These are phyloP conservation scores for Miichthys miiuy DNA, from an alignment of 2,797 vertebrate species.

Conservation along the genomic window DNA sequence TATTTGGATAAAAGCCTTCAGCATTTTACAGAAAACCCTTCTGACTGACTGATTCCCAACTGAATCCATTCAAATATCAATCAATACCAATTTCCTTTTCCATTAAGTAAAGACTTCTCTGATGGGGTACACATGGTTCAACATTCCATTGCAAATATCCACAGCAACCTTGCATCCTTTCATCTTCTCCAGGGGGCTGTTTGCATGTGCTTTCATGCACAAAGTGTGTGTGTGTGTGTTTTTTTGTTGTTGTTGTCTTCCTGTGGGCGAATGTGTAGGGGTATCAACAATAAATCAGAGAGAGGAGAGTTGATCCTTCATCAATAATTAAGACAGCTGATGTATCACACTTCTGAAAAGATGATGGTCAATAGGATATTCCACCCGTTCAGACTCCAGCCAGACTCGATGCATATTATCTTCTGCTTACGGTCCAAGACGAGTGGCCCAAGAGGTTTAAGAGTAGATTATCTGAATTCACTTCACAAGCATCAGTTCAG, in stretches of 20 bases:
- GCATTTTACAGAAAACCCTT: conserved; percentile 23
- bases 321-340: conserved; percentile 41
- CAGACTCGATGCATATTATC: conserved; percentile 21
- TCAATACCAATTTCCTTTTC: conserved; percentile 45
- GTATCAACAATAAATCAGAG: conserved; percentile 7
- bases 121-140: background rate
- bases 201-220: background rate
- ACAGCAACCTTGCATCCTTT: background rate
- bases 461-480: conserved; percentile 41
- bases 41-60: conserved; percentile 36
- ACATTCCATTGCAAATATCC: conserved; percentile 11
- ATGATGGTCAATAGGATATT: conserved; percentile 36
- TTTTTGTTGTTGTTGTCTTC: background rate
- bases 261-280: background rate
- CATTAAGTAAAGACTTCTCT: conserved; percentile 38
- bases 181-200: conserved; percentile 3
- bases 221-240: background rate
- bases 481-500: conserved; percentile 8
- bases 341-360: conserved; percentile 2
- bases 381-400: conserved; percentile 21
- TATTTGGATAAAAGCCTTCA: conserved; percentile 37
- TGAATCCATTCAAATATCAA: conserved; percentile 40
- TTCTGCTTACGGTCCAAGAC: conserved; percentile 9
- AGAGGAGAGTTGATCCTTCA: conserved; percentile 6
- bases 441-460: conserved; percentile 10